Conservation (phyloP, 2,113 vertebrate species). For the Erpornis zantholeuca region DNA sequence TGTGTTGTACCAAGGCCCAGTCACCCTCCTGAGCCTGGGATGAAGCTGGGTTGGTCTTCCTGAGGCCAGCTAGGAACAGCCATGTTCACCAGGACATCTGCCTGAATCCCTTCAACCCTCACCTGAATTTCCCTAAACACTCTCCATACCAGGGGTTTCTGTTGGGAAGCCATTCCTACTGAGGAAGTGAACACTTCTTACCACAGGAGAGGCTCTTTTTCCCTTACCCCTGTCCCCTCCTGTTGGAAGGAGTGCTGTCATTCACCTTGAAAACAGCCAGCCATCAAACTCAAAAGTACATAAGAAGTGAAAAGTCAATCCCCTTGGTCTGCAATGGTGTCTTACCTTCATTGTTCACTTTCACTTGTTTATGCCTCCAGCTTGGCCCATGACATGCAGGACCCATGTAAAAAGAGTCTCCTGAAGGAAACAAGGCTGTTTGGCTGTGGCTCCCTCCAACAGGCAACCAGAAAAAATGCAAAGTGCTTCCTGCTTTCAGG, state of each 20-base stretch:
- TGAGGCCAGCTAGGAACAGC: neutral
- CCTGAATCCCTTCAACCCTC: neutral
- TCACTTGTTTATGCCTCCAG: neutral
- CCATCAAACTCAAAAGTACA: neutral
- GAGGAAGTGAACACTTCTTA: neutral
- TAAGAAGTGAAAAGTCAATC: neutral
- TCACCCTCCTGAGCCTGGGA: neutral
- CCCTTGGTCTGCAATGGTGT: neutral
- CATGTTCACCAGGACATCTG: neutral
- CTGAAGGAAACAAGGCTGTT: neutral
- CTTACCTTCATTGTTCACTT: neutral
- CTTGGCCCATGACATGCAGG: neutral
- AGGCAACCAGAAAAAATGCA: neutral
- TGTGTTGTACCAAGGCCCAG: neutral
- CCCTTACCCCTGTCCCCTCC: neutral
- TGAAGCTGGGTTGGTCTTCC: neutral
- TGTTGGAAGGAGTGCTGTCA: neutral
- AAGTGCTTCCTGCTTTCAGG: neutral
- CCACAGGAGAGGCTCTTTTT: neutral
- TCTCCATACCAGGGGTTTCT: neutral
- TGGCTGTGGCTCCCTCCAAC: neutral
- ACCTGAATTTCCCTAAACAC: neutral
- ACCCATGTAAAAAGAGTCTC: neutral
- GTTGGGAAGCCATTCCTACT: neutral
- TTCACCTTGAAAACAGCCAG: neutral